Conservation (phyloP, 2,797 vertebrate genomes). For the Nyctibius grandis region DNA sequence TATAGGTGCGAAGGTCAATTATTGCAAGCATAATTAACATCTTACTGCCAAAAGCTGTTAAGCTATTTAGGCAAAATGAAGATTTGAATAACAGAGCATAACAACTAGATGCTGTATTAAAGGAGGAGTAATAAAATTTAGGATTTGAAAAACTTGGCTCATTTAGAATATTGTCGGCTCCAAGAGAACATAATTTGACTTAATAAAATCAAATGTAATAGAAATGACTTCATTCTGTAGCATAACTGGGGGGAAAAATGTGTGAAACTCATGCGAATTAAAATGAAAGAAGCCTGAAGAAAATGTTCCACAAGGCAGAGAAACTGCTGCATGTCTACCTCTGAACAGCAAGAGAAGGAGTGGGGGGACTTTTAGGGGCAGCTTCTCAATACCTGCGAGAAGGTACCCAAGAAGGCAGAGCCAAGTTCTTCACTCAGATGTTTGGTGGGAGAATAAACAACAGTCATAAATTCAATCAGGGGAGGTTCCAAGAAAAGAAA, state of each 20-base stretch:
- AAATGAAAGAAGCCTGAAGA: not conserved
- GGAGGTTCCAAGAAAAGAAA: not conserved
- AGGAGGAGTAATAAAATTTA: not conserved
- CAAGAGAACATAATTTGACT: not conserved
- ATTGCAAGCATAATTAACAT: slow-evolving; percentile 37
- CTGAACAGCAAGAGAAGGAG: not conserved
- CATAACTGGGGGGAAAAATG: not conserved
- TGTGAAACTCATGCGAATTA: not conserved
- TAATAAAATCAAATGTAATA: not conserved
- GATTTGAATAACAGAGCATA: not conserved
- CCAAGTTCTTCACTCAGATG: not conserved
- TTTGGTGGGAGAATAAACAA: not conserved
- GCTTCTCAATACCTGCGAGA: not conserved
- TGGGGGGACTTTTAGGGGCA: not conserved
- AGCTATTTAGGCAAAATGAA: slow-evolving; percentile 3
- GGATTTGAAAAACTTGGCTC: not conserved
- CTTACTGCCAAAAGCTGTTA: slow-evolving; percentile 15
- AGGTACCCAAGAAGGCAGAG: not conserved
- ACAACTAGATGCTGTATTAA: not conserved
- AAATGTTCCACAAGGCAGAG: not conserved
- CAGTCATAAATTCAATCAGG: not conserved
- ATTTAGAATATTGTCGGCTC: not conserved
- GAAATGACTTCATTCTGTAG: not conserved
- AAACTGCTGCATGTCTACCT: not conserved
- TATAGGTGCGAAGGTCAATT: slow-evolving; percentile 17